Evolutionary conservation across 2,888 invertebrate species (phyloP), one percentile per base, ranked within the genome.

Genomic region (Heliconius hortense): DNA sequence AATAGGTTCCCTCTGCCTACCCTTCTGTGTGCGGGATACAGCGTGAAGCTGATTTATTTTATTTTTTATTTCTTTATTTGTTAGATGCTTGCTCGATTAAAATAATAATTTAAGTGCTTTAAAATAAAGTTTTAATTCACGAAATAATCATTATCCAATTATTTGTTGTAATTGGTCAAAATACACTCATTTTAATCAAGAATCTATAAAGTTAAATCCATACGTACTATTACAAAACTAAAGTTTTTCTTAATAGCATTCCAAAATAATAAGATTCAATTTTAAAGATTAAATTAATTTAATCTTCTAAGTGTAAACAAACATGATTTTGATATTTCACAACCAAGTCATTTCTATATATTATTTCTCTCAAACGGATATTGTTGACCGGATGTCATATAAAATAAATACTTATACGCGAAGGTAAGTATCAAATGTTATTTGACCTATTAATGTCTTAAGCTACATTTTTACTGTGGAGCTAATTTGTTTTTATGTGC

Each of bases 381-480:
- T 43, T 39, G 66, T 66, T 39, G 66, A 43, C 66, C 66, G 66
- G 66, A 66, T 66, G 66, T 66, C 66, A 66, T 66, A 66, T 66
- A 66, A 66, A 39, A 39, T 66, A 66, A 66, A 43, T 43, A 66
- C 15, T 64, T 24, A 39, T 64, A 64, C 24, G 21, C n/a, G 39
- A 39, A 64, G 35, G 64, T 66, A 66, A 66, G 39, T 24, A 24
- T 66, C 66, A 39, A 66, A 66, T 24, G 66, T 15, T 66, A 66
- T 66, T 39, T 53, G 68, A 69, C 28, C 28, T 69, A 28, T 56
- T 56, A 56, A 53, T 28, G 53, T 66, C 24, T 26, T 67, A 11
- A 26, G n/a, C n/a, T 31, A 63, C 62, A 63, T 48, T 63, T 63
- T 63, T 21, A 63, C 5, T 18, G 62, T 28, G 4, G 8, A 31